Base-by-base conservation (phyloP, 2,888 invertebrate species). In the Caenorhabditis angaria region DNA sequence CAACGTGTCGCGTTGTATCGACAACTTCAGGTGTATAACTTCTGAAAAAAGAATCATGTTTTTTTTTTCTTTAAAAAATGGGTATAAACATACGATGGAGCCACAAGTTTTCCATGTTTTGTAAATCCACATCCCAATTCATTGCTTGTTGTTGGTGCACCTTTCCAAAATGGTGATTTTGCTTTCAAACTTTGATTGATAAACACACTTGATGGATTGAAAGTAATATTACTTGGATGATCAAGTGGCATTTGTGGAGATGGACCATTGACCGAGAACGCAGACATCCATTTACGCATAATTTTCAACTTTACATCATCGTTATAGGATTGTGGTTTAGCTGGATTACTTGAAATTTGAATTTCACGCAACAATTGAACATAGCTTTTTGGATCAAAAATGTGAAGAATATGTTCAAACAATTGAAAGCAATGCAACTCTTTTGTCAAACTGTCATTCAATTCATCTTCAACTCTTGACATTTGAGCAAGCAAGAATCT, bases 151-250 rank as follows among this genome's bases (percentile, higher is more conserved):
- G n/a, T 27, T 24, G 55, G 28, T 3, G 53, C 53, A n/a, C 53
- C 53, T 53, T n/a, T 55, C 55, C 55, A 55, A 28, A 55, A 55
- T 28, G 55, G 55, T 6, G 55, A 55, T 28, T 24, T 28, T 24
- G 29, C 27, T 18, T 55, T 27, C n/a, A 55, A 55, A n/a, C 10
- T 55, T 14, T 28, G 8, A 28, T 55, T 55, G 28, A 55, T n/a
- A 5, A 2, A 28, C 18, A 18, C 55, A 18, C 51, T 6, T 41
- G 41, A 41, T 2, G 41, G 41, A 41, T 41, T 41, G 41, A 12
- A 41, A 10, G 18, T 18, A 41, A 41, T 14, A 18, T 3, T 41
- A 18, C 41, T 41, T 14, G 41, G 41, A 18, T 41, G 41, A 41
- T 41, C 41, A 14, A 18, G 18, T 12, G 41, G 10, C 18, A 18